These are phyloP conservation scores for Lottia gigantea DNA, from an alignment of 2,888 invertebrate genomes.

Conservation along the genomic window DNA sequence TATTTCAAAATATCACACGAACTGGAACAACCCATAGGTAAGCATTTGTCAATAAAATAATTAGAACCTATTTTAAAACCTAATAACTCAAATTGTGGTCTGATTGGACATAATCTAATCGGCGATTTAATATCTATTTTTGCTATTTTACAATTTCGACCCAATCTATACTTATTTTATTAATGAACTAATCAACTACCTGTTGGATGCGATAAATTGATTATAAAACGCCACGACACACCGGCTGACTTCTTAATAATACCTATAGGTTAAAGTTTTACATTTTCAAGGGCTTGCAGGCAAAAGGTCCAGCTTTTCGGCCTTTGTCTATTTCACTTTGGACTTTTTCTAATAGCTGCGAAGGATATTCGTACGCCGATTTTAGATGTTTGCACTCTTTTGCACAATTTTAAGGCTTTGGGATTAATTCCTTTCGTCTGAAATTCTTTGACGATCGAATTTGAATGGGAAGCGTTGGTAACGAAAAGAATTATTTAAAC, in stretches of 20 bases:
- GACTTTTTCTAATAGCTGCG: neutral
- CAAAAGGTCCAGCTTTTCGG: neutral
- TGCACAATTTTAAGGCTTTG: too few relatives aligned
- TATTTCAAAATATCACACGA: neutral
- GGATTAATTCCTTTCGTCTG: too few relatives aligned
- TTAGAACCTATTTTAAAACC: neutral
- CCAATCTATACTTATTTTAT: neutral
- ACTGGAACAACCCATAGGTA: neutral
- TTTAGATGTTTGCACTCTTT: neutral
- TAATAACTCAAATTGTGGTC: neutral
- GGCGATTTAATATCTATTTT: neutral
- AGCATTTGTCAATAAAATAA: neutral
- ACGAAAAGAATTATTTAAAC: neutral
- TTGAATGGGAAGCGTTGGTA: neutral
- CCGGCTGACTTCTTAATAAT: neutral
- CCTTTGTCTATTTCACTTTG: neutral
- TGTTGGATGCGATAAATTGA: neutral
- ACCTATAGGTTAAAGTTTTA: neutral
- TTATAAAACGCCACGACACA: constrained; percentile 2
- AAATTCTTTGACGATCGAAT: neutral
- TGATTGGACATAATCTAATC: neutral
- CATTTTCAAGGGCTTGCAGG: neutral
- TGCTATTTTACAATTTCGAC: neutral
- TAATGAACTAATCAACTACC: neutral
- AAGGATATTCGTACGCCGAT: constrained; percentile 5